Evolutionary conservation across 1,140 invertebrate genomes (phyloP), one percentile per base, ranked within the genome.

Genomic region (Theocolax elegans): DNA sequence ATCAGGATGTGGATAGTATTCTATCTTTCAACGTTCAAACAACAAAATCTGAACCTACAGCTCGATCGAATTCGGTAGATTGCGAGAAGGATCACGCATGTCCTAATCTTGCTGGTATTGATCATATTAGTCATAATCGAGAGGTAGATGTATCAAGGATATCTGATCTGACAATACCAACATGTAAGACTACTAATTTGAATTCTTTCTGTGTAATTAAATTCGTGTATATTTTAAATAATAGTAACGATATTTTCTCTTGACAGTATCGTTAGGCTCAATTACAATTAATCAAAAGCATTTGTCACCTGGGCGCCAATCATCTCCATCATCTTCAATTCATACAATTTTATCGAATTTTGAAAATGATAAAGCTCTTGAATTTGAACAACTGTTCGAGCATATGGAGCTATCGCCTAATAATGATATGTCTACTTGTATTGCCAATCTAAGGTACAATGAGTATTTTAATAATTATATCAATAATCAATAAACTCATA

Each of bases 11-110:
- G n/a, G 53, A 73, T 0, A 76, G 60, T 15, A 67, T 76, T 12
- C 56, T 73, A 13, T 62, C 75, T 25, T 77, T 75, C 1, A 69
- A 60, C 29, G 72, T 66, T 56, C 75, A 80, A 42, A 75, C 73
- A 3, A 80, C 77, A 7, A 80, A 77, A 60, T 85, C 83, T 1
- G 80, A 84, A 60, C 79, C 83, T 0, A 74, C 77, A 1, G 83
- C 81, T 7, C 79, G 79, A 25, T 81, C 82, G 7, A 84, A 84
- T 62, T 84, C 83, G 0, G 75, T 81, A 10, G 81, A 84, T 46
- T 82, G 78, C 35, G 83, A 83, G 2, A 83, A 81, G 42, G 74
- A 81, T 62, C 58, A 46, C 48, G 58, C 48, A 4, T 56, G 80
- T 44, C 31, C 79, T 12, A 77, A 81, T 25, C 72, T 81, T 64